phyloP scores from a whole-genome alignment of 2,888 invertebrate genomes.

The Apamea sordens region DNA sequence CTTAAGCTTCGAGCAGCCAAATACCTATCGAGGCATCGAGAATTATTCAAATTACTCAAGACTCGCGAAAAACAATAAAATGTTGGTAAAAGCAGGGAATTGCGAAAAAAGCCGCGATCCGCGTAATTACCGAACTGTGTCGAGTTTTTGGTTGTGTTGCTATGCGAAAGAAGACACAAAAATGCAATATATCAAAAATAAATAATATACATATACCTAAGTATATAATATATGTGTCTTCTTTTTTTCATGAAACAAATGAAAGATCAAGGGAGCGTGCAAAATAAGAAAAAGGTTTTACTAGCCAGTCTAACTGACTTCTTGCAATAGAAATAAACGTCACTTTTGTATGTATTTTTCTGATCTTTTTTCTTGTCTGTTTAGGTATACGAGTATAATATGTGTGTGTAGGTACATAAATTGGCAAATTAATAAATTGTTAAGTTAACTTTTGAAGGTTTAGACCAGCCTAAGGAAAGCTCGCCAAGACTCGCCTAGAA shows the following conservation, averaged over 20 bases:
- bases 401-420: no score
- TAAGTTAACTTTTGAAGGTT: neutral
- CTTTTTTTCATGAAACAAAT: neutral
- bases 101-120: conserved; percentile 22
- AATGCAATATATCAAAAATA: conserved; percentile 11
- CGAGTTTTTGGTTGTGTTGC: neutral
- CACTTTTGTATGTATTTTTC: neutral
- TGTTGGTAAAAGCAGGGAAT: conserved; percentile 18
- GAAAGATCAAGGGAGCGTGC: neutral
- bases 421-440: neutral
- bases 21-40: conserved; percentile 1
- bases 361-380: no score
- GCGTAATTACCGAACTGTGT: neutral
- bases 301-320: neutral
- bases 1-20: conserved; percentile 5
- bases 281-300: neutral
- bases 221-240: no score
- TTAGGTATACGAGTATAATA: no score
- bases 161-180: no score
- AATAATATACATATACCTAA: no score
- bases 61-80: conserved; percentile 24
- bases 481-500: neutral
- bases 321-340: no score
- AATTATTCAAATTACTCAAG: conserved; percentile 59
- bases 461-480: neutral